Conservation (phyloP, 2,888 invertebrate genomes). For the Maniola hyperantus region DNA sequence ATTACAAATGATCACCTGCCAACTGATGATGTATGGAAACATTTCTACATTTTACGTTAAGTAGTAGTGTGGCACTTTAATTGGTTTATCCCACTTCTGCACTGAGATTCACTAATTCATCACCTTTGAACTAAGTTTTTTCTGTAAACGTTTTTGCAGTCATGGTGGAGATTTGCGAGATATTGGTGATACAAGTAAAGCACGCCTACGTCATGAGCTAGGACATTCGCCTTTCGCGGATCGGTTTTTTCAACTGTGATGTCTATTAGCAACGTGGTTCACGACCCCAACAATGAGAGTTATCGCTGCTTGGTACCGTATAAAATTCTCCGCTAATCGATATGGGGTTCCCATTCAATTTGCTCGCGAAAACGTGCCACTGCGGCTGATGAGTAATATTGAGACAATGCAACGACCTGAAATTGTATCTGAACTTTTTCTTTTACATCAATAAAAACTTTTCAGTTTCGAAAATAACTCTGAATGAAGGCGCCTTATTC, state of each 20-base stretch:
- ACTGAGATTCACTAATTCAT: constrained; percentile 28
- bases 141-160: constrained; percentile 34
- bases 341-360: constrained; percentile 60
- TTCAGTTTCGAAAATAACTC: background rate
- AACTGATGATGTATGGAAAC: constrained; percentile 75
- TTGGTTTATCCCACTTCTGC: constrained; percentile 16
- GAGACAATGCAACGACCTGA: constrained; percentile 10
- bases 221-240: constrained; percentile 67
- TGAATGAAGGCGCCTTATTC: background rate
- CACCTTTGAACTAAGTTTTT: constrained; percentile 27
- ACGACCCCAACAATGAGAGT: constrained; percentile 77
- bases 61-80: constrained; percentile 17
- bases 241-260: constrained; percentile 63
- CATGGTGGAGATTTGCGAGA: constrained; percentile 36
- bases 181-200: constrained; percentile 18
- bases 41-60: constrained; percentile 66
- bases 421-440: background rate
- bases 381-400: constrained; percentile 11
- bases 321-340: constrained; percentile 65
- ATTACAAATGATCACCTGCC: constrained; percentile 71
- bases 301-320: constrained; percentile 77
- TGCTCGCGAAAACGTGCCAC: constrained; percentile 32
- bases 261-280: constrained; percentile 74
- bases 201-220: constrained; percentile 45
- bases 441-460: background rate